phyloP scores from a whole-genome alignment of 1,140 invertebrate genomes.

The Pseudoatta argentina region DNA sequence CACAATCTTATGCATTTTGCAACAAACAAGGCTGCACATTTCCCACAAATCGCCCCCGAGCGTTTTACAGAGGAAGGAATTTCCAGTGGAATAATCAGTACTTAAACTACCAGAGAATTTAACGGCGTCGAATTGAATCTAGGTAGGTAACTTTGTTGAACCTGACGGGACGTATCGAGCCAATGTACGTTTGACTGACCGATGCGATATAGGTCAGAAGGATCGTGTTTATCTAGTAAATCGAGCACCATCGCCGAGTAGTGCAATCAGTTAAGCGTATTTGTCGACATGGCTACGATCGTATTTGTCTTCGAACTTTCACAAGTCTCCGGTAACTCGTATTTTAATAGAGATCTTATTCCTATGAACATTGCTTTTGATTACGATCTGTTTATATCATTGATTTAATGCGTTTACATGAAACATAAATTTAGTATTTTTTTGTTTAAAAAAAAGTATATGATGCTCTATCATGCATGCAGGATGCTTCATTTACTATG shows the following conservation, averaged over 20 bases:
- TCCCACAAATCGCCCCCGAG: constrained; percentile 8
- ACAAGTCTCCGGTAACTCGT: constrained; percentile 36
- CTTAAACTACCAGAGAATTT: constrained; percentile 51
- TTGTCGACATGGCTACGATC: constrained; percentile 59
- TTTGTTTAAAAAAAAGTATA: not conserved
- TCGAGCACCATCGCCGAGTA: constrained; percentile 58
- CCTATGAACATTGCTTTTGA: not conserved
- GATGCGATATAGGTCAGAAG: constrained; percentile 60
- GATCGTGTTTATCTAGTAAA: constrained; percentile 66
- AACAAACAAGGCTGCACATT: constrained; percentile 26
- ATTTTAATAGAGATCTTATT: constrained; percentile 49
- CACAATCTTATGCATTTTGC: constrained; percentile 45
- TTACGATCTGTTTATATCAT: constrained; percentile 19
- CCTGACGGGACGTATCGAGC: constrained; percentile 20
- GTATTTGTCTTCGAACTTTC: constrained; percentile 63
- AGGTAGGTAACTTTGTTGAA: constrained; percentile 55
- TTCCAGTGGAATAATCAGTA: constrained; percentile 55
- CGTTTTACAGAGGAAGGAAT: constrained; percentile 48
- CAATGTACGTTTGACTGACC: constrained; percentile 48
- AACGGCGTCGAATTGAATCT: constrained; percentile 42
- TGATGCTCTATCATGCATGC: not conserved
- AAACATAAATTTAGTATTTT: not conserved
- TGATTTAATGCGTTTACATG: not conserved
- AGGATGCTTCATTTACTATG: not conserved
- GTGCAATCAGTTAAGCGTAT: constrained; percentile 63